Evolutionary conservation across 2,888 invertebrate genomes (phyloP).

Genomic region (Dioctria linearis): DNA sequence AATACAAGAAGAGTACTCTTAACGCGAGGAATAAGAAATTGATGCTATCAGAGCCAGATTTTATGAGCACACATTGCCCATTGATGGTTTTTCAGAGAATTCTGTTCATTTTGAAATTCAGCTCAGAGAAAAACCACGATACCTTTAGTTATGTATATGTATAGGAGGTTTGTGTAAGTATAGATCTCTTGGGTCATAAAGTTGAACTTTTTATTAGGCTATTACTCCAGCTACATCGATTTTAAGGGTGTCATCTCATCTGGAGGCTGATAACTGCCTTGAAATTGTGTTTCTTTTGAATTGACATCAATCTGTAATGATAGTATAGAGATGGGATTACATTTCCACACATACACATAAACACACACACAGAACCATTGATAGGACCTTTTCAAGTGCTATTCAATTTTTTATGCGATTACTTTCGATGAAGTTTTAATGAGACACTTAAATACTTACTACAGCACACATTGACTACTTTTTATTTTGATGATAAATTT

Average conservation of each 20-base stretch:
- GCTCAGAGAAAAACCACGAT: constrained; percentile 17
- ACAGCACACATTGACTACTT: too few relatives aligned
- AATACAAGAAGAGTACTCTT: constrained; percentile 10
- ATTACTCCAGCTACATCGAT: constrained; percentile 21
- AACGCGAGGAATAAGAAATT: constrained; percentile 47
- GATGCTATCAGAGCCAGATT: constrained; percentile 41
- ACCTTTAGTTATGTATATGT: neutral
- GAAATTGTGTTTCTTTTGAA: constrained; percentile 1
- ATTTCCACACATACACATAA: neutral
- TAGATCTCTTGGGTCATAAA: constrained; percentile 39
- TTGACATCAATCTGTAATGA: neutral
- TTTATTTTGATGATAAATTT: too few relatives aligned
- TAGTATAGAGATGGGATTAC: neutral
- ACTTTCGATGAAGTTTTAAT: constrained; percentile 11
- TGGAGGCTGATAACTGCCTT: constrained; percentile 17
- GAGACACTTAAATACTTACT: neutral
- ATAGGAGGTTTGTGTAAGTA: neutral
- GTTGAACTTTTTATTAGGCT: constrained; percentile 40
- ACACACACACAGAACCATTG: neutral
- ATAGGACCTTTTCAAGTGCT: neutral
- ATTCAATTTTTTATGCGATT: constrained; percentile 47
- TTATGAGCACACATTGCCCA: constrained; percentile 37
- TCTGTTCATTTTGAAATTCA: constrained; percentile 24
- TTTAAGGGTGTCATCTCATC: neutral
- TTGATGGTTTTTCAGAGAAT: constrained; percentile 43